phyloP scores from a whole-genome alignment of 2,888 invertebrate genomes.

The Perdita meconis region DNA sequence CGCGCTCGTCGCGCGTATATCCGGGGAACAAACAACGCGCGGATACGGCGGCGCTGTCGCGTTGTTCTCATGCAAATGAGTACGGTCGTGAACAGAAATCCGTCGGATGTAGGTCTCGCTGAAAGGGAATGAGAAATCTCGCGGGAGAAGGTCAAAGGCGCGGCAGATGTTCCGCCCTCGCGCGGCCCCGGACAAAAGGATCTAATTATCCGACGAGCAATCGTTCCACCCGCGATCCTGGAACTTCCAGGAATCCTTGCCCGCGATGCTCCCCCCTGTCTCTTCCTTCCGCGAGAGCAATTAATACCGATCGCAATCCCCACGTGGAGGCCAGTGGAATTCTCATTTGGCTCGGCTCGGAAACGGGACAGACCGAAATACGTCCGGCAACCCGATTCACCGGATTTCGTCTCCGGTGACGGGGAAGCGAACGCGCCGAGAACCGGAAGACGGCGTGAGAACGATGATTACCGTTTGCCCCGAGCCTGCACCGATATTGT shows the following conservation, averaged over 20 bases:
- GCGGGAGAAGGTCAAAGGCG: slow-evolving; percentile 36
- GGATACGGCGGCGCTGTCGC: slow-evolving; percentile 2
- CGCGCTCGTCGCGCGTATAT: slow-evolving; percentile 17
- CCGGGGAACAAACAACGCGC: slow-evolving; percentile 7
- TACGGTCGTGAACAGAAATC: background rate
- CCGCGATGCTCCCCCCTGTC: slow-evolving; percentile 11
- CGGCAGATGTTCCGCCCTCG: slow-evolving; percentile 8
- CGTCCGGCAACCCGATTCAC: slow-evolving; percentile 14
- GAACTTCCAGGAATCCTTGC: slow-evolving; percentile 57
- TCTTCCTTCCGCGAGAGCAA: slow-evolving; percentile 18
- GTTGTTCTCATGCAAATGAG: slow-evolving; percentile 36
- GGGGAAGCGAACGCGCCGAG: background rate
- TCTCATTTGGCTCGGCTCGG: slow-evolving; percentile 46
- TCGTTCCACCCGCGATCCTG: slow-evolving; percentile 31
- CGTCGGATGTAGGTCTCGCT: slow-evolving; percentile 12
- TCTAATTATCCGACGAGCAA: slow-evolving; percentile 55
- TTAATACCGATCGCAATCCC: slow-evolving; percentile 60
- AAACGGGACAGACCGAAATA: slow-evolving; percentile 22
- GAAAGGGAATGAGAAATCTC: slow-evolving; percentile 37
- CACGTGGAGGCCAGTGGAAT: slow-evolving; percentile 42
- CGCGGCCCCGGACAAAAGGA: slow-evolving; percentile 18
- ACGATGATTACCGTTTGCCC: background rate
- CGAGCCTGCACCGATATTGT: slow-evolving; percentile 51
- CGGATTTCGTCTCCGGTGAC: background rate
- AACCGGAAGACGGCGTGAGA: background rate